Percentiles rank a stretch among this genome's conserved stretches.
Evolutionary conservation across 64 coral and sea anemone genomes (phyloP).

Genomic region (Porites australiensis): DNA sequence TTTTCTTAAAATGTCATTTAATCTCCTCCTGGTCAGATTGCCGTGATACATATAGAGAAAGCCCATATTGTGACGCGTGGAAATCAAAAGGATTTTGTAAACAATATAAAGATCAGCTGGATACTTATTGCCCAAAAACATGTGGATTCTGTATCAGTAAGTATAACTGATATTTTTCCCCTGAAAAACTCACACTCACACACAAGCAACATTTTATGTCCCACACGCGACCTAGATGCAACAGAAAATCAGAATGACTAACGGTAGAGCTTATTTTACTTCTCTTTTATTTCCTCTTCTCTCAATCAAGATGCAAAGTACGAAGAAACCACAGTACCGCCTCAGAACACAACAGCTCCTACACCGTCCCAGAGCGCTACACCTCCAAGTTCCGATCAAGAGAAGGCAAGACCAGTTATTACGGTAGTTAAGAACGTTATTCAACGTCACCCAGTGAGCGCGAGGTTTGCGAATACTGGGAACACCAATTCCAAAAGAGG

Average conservation of each 20-base stretch:
- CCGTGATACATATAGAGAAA: slow-evolving; percentile 67
- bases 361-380: too few species aligned
- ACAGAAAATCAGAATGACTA: neutral
- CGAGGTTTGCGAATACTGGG: neutral
- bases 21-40: slow-evolving; percentile 48
- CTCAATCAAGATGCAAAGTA: slow-evolving; percentile 6
- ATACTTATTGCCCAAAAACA: slow-evolving; percentile 76
- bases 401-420: neutral
- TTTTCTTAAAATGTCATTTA: neutral
- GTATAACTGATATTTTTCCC: neutral
- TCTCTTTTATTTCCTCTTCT: neutral
- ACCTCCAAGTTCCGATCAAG: neutral
- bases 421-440: neutral
- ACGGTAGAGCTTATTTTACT: neutral
- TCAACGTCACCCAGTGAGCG: neutral
- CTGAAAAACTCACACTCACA: too few species aligned
- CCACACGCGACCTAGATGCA: neutral
- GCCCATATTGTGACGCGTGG: slow-evolving; percentile 69
- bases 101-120: slow-evolving; percentile 60
- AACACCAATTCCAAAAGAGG: slow-evolving; percentile 20
- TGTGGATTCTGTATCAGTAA: slow-evolving; percentile 68
- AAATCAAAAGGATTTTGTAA: slow-evolving; percentile 54
- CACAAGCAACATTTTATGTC: too few species aligned
- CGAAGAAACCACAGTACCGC: neutral
- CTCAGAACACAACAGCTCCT: neutral